phyloP scores from a whole-genome alignment of 2,888 invertebrate genomes.

The Parelbella ahira region DNA sequence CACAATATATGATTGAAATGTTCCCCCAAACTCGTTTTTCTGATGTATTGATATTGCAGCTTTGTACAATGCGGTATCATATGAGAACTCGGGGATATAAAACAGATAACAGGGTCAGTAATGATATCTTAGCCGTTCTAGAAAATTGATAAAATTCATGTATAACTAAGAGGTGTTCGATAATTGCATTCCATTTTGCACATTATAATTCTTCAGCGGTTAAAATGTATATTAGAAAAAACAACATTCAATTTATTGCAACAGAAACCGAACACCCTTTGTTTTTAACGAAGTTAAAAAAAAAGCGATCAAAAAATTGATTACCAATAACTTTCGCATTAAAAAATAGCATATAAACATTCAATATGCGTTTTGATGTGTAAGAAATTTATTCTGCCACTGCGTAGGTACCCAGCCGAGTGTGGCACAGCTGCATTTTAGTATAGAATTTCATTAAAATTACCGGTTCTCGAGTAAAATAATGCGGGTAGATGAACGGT shows the following conservation, averaged over 20 bases:
- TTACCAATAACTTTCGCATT: slow-evolving; percentile 25
- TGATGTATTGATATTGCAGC: too few relatives aligned
- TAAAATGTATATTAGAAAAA: too few relatives aligned
- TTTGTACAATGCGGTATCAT: too few relatives aligned
- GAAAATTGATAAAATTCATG: too few relatives aligned
- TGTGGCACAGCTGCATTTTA: slow-evolving; percentile 68
- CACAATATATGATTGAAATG: too few relatives aligned
- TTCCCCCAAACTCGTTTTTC: too few relatives aligned
- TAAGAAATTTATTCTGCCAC: slow-evolving; percentile 54
- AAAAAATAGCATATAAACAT: slow-evolving; percentile 39
- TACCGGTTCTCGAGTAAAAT: slow-evolving; percentile 67
- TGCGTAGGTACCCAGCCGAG: slow-evolving; percentile 45
- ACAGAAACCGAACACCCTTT: slow-evolving; percentile 7
- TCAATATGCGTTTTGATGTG: slow-evolving; percentile 50
- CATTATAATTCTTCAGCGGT: too few relatives aligned
- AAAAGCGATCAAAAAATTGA: slow-evolving; percentile 20
- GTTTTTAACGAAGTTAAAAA: slow-evolving; percentile 9
- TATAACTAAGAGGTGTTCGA: too few relatives aligned
- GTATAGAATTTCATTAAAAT: slow-evolving; percentile 73
- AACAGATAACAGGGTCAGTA: too few relatives aligned
- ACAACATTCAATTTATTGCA: neutral
- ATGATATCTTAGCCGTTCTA: too few relatives aligned
- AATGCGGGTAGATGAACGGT: slow-evolving; percentile 68
- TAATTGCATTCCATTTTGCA: too few relatives aligned
- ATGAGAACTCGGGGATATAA: too few relatives aligned